Evolutionary conservation across 2,888 invertebrate genomes (phyloP), one percentile per base, ranked within the genome.

Genomic region (Catocala nupta): DNA sequence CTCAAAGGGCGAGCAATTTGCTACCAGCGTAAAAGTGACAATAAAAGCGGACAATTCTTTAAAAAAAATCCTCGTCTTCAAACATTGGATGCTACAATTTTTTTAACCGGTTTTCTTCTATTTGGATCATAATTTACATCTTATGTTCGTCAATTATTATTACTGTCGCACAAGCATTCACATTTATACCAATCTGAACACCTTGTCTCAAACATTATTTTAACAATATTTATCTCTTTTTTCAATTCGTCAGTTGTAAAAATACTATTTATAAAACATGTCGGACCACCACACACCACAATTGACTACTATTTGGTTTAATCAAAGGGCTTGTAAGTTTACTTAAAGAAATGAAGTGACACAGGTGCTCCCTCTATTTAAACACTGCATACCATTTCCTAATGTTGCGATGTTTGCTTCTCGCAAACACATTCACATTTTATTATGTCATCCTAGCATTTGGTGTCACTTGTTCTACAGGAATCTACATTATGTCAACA

Each of bases 301-400:
- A 58, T 60, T 56, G 52, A 51, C 63, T 50, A 60, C 13, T 68
- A 70, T 73, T 70, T 57, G 57, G 42, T 69, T 39, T 69, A 64
- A 80, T 77, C 68, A 69, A 74, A 75, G 69, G 73, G 65, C 59
- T 50, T 58, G 49, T 53, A 13, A 51, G 66, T 70, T 71, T 59
- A 64, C 59, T 42, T 62, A 71, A 67, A 81, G 76, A 75, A 78
- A 77, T 81, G 75, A 80, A 82, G 82, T 83, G 83, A 88, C 87
- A 88, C 88, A 89, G 84, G 82, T 87, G 88, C 65, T 72, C 57
- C 64, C 65, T 65, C 55, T 83, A 71, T 86, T 89, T 87, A 82
- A 65, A 74, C 72, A 81, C 73, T 72, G 81, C 86, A 84, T 85
- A 81, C 85, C 83, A 71, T 74, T 75, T 77, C 75, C 79, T 76